Conservation (phyloP, 2,888 invertebrate species). For the Temnothorax unifasciatus region DNA sequence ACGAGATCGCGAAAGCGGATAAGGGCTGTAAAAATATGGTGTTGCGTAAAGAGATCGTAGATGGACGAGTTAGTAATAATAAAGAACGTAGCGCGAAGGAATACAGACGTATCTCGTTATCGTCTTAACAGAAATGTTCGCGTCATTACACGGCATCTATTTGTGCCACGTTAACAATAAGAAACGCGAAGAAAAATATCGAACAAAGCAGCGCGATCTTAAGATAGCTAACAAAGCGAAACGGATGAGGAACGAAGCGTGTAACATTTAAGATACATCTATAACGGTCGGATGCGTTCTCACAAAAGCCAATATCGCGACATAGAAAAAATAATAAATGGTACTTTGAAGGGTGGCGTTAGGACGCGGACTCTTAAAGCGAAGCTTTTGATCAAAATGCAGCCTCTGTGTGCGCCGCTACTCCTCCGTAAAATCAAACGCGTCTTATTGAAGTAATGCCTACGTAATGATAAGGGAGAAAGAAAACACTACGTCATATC, state of each 20-base stretch:
- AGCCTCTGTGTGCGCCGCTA: neutral
- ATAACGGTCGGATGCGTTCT: conserved; percentile 21
- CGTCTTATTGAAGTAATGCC: conserved; percentile 1
- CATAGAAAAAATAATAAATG: conserved; percentile 17
- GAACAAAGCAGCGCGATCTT: conserved; percentile 20
- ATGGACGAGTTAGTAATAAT: conserved; percentile 19
- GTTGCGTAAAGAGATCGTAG: conserved; percentile 24
- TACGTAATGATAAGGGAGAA: neutral
- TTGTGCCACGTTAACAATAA: neutral
- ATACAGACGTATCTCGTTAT: neutral
- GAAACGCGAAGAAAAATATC: conserved; percentile 32
- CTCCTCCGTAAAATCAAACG: conserved; percentile 32
- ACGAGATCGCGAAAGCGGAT: conserved; percentile 29
- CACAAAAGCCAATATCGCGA: conserved; percentile 38
- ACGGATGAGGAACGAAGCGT: conserved; percentile 3
- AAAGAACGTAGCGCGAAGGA: neutral
- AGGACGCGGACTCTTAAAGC: conserved; percentile 22
- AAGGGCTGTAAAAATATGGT: conserved; percentile 27
- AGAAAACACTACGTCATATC: neutral
- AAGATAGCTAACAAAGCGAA: conserved; percentile 15
- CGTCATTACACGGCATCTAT: conserved; percentile 15
- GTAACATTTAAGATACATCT: conserved; percentile 32
- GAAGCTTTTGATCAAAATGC: conserved; percentile 33
- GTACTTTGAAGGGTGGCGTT: conserved; percentile 18
- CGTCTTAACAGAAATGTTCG: conserved; percentile 38